Base-by-base conservation (phyloP, 2,113 vertebrate genomes). In the Isurus oxyrinchus region DNA sequence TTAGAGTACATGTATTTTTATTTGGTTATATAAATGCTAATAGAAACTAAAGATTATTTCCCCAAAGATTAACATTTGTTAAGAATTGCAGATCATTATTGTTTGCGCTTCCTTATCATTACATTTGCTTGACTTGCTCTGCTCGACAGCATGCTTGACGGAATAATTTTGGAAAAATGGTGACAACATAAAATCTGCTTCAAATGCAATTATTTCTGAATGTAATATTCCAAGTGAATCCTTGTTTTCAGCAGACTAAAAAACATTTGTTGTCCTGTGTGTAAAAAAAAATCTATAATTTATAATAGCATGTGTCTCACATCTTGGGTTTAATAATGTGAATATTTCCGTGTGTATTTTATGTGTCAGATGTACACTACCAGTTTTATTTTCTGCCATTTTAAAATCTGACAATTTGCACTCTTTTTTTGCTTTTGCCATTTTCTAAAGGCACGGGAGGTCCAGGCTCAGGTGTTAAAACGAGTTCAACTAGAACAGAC, bases 391-490 rank as follows among this genome's bases (percentile, higher is more conserved):
- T 95, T 13, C 21, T 95, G 25, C 0, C 2, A 31, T 95, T 69
- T 95, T 53, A 69, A 53, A 95, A 69, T 53, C 25, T 95, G 94
- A 49, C 40, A 57, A 44, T 23, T 94, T 14, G 23, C 63, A 49
- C 40, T 49, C n/a, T 25, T 61, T 59, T 69, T 66, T 44, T 27
- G 21, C 49, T 67, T 21, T 96, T 96, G 21, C 21, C 86, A 88
- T 96, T 66, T 96, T 96, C 97, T 87, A 16, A 5, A 99, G 99
- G 99, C 99, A 96, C 98, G 98, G 55, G 99, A 99, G 49, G 98
- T 99, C 95, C 99, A 99, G 98, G 98, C 98, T 97, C 98, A 99
- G 97, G 98, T 99, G 76, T 97, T 99, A 97, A 99, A 99, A 97
- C 98, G 98, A 67, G 98, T 98, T 97, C 99, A 99, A 96, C 97